Percentiles rank a stretch among this genome's conserved stretches.
Conservation (phyloP, 1,140 invertebrate species). For the Cotesia glomerata region DNA sequence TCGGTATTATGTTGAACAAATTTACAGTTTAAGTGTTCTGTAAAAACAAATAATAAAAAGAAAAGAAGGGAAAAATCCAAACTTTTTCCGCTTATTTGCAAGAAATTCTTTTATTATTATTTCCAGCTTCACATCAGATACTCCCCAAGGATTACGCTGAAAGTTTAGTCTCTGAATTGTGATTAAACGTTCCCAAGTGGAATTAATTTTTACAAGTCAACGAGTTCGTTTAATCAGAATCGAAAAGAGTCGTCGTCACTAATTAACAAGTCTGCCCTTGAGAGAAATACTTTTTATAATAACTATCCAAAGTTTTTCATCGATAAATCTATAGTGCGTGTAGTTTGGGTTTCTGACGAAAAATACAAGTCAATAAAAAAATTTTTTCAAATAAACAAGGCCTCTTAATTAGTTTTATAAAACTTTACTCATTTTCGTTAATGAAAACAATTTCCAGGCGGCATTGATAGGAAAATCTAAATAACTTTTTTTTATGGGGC, state of each 20-base stretch:
- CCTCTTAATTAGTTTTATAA: too few relatives aligned
- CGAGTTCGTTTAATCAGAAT: conserved; percentile 19
- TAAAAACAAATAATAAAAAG: too few relatives aligned
- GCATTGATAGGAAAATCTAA: too few relatives aligned
- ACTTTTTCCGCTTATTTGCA: not conserved
- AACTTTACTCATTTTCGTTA: too few relatives aligned
- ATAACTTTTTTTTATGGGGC: too few relatives aligned
- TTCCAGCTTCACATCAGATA: not conserved
- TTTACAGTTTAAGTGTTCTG: too few relatives aligned
- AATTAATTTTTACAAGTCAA: conserved; percentile 39
- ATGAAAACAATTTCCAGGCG: too few relatives aligned
- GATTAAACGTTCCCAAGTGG: conserved; percentile 35
- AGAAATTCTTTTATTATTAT: conserved; percentile 5
- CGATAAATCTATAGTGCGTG: not conserved
- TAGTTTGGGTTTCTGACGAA: too few relatives aligned
- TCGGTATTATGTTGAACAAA: too few relatives aligned
- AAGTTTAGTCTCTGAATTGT: conserved; percentile 25
- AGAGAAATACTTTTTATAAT: not conserved
- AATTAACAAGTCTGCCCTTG: conserved; percentile 22
- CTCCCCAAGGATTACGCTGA: too few relatives aligned
- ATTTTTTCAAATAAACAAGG: too few relatives aligned
- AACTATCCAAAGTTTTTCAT: not conserved
- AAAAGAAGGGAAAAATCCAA: not conserved
- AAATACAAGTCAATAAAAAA: too few relatives aligned
- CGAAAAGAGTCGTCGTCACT: conserved; percentile 13